Evolutionary conservation across 92 coral and sea anemone genomes (phyloP).

Genomic region (Desmophyllum pertusum): DNA sequence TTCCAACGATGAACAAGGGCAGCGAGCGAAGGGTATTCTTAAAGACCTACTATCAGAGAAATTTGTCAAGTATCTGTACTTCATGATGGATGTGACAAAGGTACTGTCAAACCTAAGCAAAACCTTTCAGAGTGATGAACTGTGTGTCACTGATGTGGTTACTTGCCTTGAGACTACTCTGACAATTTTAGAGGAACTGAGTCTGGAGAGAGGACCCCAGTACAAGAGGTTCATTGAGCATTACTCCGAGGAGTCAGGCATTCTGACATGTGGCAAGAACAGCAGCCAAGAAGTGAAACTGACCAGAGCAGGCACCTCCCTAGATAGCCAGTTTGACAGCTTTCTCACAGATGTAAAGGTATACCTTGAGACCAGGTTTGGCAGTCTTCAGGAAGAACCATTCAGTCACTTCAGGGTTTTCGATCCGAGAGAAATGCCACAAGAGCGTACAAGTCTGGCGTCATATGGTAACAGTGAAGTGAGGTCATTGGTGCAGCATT

Average conservation of each 20-base stretch:
- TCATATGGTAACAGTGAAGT: constrained; percentile 35
- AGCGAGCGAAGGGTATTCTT: constrained; percentile 45
- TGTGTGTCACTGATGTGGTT: constrained; percentile 33
- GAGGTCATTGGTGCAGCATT: constrained; percentile 36
- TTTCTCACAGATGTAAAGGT: constrained; percentile 25
- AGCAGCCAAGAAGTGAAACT: constrained; percentile 28
- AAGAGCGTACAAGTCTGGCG: constrained; percentile 24
- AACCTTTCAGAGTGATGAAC: constrained; percentile 40
- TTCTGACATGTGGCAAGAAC: constrained; percentile 39
- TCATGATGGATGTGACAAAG: constrained; percentile 42
- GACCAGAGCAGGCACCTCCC: constrained; percentile 45
- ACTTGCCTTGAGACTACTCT: constrained; percentile 30
- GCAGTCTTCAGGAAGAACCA: constrained; percentile 40
- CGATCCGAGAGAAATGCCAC: constrained; percentile 43
- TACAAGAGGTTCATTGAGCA: constrained; percentile 31
- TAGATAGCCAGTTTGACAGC: constrained; percentile 22
- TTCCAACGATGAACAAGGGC: constrained; percentile 28
- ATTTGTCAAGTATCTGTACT: constrained; percentile 37
- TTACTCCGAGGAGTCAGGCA: constrained; percentile 27
- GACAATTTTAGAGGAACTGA: constrained; percentile 17
- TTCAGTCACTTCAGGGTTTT: constrained; percentile 36
- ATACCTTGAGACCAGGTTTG: constrained; percentile 43
- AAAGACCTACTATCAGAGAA: constrained; percentile 40
- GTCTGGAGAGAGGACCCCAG: constrained; percentile 35
- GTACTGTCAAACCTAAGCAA: constrained; percentile 43